These are phyloP conservation scores for Hippasteria phrygiana DNA, from an alignment of 53 echinoderm and acorn worm species.

Conservation along the genomic window DNA sequence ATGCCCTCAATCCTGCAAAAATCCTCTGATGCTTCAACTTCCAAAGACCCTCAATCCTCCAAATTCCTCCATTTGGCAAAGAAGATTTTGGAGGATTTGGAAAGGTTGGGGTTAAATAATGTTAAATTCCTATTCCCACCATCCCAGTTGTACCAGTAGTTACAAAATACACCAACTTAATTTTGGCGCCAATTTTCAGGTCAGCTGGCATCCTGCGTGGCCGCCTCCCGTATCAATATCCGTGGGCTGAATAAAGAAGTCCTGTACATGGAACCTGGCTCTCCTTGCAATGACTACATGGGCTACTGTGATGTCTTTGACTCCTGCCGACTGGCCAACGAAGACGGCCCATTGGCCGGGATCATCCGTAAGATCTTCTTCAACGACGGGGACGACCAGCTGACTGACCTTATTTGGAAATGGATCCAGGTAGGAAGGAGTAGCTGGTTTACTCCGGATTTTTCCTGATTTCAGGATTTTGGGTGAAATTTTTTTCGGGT, in stretches of 20 bases:
- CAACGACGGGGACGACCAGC: constrained; percentile 77
- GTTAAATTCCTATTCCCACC: background rate
- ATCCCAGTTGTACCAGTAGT: background rate
- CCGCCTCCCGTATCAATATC: constrained; percentile 79
- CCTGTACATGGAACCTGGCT: constrained; percentile 60
- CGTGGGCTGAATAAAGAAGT: constrained; percentile 14
- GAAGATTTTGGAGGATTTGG: too few species aligned
- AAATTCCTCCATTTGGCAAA: too few species aligned
- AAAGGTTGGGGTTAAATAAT: too few species aligned
- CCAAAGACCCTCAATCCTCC: too few species aligned
- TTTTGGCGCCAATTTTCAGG: constrained; percentile 17
- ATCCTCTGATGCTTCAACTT: too few species aligned
- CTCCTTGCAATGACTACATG: constrained; percentile 85
- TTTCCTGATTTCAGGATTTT: too few species aligned
- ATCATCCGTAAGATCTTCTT: constrained; percentile 87
- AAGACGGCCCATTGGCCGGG: constrained; percentile 89
- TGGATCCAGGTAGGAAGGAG: constrained; percentile 83
- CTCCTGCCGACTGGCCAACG: constrained; percentile 79
- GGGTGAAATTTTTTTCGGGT: too few species aligned
- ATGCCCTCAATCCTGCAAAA: too few species aligned
- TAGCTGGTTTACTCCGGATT: too few species aligned
- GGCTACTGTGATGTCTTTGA: constrained; percentile 92
- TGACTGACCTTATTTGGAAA: constrained; percentile 72
- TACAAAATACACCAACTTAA: background rate
- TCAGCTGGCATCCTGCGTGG: constrained; percentile 61